Evolutionary conservation across 2,113 vertebrate genomes (phyloP).

Genomic region (Atherinomorus stipes): DNA sequence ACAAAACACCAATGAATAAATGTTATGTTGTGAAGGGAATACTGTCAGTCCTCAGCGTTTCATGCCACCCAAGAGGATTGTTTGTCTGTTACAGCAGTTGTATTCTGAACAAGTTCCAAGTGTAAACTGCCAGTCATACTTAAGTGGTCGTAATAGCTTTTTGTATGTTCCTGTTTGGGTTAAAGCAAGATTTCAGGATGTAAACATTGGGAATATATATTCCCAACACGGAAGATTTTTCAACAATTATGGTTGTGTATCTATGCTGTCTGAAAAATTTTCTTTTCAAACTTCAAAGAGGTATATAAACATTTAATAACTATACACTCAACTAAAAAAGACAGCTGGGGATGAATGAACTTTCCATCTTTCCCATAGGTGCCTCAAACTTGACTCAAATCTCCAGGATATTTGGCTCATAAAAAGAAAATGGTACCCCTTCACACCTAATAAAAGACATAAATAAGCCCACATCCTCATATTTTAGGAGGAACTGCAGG

Average conservation of each 20-base stretch:
- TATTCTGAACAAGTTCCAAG: constrained; percentile 12
- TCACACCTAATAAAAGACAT: constrained; percentile 57
- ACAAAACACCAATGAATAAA: constrained; percentile 18
- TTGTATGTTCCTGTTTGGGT: constrained; percentile 23
- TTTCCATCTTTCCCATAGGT: constrained; percentile 44
- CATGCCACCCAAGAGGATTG: constrained; percentile 33
- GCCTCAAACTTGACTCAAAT: constrained; percentile 41
- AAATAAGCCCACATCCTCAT: constrained; percentile 48
- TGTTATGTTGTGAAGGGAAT: constrained; percentile 5
- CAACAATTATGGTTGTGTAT: constrained; percentile 34
- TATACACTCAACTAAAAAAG: constrained; percentile 17
- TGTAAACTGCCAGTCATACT: constrained; percentile 25
- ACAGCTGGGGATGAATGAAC: constrained; percentile 32
- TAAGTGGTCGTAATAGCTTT: constrained; percentile 22
- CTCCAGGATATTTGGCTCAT: constrained; percentile 53
- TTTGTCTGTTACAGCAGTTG: constrained; percentile 26
- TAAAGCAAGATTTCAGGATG: constrained; percentile 9
- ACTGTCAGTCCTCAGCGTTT: constrained; percentile 2
- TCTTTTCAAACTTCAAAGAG: constrained; percentile 40
- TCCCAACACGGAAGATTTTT: constrained; percentile 23
- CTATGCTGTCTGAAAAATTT: background rate
- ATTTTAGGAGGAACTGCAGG: constrained; percentile 22
- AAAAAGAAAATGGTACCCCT: constrained; percentile 62
- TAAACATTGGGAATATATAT: constrained; percentile 26
- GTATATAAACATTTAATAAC: constrained; percentile 58